Percentiles rank a stretch among this genome's conserved stretches.
These are phyloP conservation scores for Heterodera schachtii DNA, from an alignment of 1,140 invertebrate genomes.

Conservation along the genomic window DNA sequence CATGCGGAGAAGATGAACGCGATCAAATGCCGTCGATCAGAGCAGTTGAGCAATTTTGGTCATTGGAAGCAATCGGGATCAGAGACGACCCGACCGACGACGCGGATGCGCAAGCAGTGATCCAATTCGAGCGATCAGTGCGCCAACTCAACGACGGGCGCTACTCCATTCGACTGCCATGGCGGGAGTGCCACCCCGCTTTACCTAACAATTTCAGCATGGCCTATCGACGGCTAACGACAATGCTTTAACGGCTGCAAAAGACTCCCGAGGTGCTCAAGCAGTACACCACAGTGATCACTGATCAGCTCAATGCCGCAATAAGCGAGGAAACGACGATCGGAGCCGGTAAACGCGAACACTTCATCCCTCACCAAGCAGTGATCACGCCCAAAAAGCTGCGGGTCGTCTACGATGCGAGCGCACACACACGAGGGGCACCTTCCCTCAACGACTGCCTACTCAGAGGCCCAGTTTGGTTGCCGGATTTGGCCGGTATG, in stretches of 20 bases:
- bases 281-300: conserved; percentile 5
- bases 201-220: conserved; percentile 17
- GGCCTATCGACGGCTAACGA: neutral
- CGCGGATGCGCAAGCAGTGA: too few relatives aligned
- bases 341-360: neutral
- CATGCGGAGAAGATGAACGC: neutral
- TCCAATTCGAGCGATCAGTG: neutral
- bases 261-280: conserved; percentile 11
- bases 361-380: conserved; percentile 30
- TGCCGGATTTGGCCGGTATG: conserved; percentile 41
- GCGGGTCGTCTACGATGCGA: conserved; percentile 66
- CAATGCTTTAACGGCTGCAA: neutral
- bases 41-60: conserved; percentile 1
- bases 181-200: conserved; percentile 10
- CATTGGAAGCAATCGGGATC: neutral
- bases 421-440: conserved; percentile 46
- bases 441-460: conserved; percentile 64
- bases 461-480: conserved; percentile 40
- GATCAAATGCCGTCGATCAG: neutral
- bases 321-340: conserved; percentile 23
- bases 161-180: conserved; percentile 23
- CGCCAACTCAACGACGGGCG: conserved; percentile 10
- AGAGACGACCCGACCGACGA: neutral
- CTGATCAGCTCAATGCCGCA: neutral
- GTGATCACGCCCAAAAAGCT: conserved; percentile 2